Evolutionary conservation across 1,140 invertebrate genomes (phyloP).

Genomic region (Reticulitermes speratus): DNA sequence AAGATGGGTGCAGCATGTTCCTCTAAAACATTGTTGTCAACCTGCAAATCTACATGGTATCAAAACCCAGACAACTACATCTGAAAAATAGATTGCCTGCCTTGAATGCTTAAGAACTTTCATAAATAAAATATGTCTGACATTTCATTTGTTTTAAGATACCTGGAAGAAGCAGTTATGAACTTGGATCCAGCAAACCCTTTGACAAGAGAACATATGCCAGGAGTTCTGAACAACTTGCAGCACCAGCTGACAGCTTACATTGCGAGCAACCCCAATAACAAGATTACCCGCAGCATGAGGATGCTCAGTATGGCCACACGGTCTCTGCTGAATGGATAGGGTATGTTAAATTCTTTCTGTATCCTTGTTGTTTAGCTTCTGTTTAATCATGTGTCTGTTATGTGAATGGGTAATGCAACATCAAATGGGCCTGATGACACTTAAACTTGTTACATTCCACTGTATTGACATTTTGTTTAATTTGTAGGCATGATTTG

Average conservation of each 20-base stretch:
- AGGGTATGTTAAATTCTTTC: not conserved
- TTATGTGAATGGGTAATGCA: too few species aligned
- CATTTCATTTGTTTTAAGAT: conserved; percentile 55
- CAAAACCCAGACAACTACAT: too few species aligned
- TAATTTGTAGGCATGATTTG: too few species aligned
- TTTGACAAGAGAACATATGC: conserved; percentile 79
- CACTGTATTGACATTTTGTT: too few species aligned
- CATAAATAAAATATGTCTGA: conserved; percentile 29
- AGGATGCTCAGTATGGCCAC: conserved; percentile 80
- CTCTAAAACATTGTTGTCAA: too few species aligned
- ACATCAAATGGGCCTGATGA: too few species aligned
- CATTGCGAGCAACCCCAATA: conserved; percentile 65
- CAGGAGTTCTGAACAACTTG: conserved; percentile 72
- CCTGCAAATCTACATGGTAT: too few species aligned
- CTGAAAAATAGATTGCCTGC: conserved; percentile 8
- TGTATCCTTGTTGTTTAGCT: too few species aligned
- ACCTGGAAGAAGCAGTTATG: conserved; percentile 83
- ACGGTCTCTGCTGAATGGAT: conserved; percentile 52
- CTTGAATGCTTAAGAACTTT: conserved; percentile 31
- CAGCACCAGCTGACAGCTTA: conserved; percentile 71
- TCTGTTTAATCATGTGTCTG: too few species aligned
- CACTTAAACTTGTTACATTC: too few species aligned
- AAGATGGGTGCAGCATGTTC: too few species aligned
- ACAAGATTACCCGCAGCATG: conserved; percentile 66
- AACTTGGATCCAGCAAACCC: conserved; percentile 75